phyloP scores from a whole-genome alignment of 2,888 invertebrate genomes.

The Syritta pipiens region DNA sequence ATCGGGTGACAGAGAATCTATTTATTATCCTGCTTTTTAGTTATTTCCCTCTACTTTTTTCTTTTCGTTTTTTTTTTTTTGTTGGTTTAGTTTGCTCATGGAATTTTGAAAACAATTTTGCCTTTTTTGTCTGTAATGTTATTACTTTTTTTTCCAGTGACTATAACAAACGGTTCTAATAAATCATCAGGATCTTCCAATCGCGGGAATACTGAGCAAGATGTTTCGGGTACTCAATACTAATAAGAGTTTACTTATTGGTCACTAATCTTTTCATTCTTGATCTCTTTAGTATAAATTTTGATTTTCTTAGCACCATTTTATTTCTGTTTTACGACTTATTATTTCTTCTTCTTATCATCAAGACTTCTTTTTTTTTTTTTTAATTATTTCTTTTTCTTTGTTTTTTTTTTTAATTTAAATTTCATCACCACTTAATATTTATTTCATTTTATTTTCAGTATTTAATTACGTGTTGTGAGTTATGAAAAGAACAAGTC shows the following conservation, averaged over 20 bases:
- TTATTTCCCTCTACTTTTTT: no score
- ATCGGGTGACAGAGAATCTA: background rate
- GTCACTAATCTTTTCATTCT: constrained; percentile 25
- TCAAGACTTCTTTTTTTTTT: background rate
- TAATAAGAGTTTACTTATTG: constrained; percentile 52
- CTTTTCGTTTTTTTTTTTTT: no score
- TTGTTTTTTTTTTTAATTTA: constrained; percentile 26
- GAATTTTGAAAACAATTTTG: constrained; percentile 1
- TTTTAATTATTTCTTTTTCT: constrained; percentile 16
- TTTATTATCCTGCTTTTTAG: background rate
- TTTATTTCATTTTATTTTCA: constrained; percentile 69
- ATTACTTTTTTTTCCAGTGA: constrained; percentile 71
- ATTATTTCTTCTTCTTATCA: background rate
- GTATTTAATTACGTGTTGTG: constrained; percentile 79
- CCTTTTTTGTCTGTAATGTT: background rate
- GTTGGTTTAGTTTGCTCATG: no score
- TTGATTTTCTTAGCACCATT: constrained; percentile 18
- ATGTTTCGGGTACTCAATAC: constrained; percentile 75
- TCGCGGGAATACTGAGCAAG: constrained; percentile 79
- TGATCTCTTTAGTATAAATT: constrained; percentile 5
- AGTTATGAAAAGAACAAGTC: constrained; percentile 67
- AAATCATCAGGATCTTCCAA: constrained; percentile 79
- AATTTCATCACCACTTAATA: constrained; percentile 38
- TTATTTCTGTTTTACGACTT: constrained; percentile 2
- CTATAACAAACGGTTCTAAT: constrained; percentile 79